phyloP scores from a whole-genome alignment of 2,113 vertebrate genomes.

The Ammospiza caudacuta region DNA sequence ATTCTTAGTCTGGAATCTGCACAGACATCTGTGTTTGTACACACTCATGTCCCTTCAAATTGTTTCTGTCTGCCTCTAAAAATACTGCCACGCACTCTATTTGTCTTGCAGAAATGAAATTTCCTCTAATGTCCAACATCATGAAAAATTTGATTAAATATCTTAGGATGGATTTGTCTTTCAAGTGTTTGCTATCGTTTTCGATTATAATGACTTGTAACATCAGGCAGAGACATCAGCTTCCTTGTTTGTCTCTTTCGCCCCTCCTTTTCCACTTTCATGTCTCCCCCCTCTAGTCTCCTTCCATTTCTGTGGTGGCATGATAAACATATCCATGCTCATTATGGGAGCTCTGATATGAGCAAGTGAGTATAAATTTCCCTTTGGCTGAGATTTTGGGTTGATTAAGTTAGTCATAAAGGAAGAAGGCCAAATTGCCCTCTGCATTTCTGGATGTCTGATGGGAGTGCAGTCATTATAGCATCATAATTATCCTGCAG shows the following conservation, averaged over 20 bases:
- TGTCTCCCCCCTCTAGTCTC: not conserved
- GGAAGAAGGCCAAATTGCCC: not conserved
- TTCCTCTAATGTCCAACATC: slow-evolving; percentile 2
- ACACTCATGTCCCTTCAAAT: not conserved
- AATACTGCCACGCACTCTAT: not conserved
- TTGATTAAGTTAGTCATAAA: slow-evolving; percentile 14
- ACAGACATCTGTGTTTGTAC: not conserved
- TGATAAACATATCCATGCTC: not conserved
- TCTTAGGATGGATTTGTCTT: slow-evolving; percentile 5
- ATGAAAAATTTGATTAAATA: slow-evolving; percentile 36
- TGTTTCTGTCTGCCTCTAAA: slow-evolving; percentile 8
- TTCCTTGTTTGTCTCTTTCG: not conserved
- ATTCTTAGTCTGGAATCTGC: not conserved
- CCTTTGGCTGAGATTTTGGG: not conserved
- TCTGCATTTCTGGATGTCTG: not conserved
- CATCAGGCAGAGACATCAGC: not conserved
- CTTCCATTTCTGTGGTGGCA: not conserved
- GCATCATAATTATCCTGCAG: not conserved
- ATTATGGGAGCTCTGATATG: not conserved
- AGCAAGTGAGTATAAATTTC: not conserved
- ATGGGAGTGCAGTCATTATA: not conserved
- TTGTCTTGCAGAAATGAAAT: slow-evolving; percentile 43
- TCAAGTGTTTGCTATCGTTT: slow-evolving; percentile 6
- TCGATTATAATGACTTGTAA: not conserved
- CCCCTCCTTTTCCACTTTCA: not conserved